Percentiles rank a stretch among this genome's conserved stretches.
Conservation (phyloP, 1,140 invertebrate species). For the Drosophila leontia region DNA sequence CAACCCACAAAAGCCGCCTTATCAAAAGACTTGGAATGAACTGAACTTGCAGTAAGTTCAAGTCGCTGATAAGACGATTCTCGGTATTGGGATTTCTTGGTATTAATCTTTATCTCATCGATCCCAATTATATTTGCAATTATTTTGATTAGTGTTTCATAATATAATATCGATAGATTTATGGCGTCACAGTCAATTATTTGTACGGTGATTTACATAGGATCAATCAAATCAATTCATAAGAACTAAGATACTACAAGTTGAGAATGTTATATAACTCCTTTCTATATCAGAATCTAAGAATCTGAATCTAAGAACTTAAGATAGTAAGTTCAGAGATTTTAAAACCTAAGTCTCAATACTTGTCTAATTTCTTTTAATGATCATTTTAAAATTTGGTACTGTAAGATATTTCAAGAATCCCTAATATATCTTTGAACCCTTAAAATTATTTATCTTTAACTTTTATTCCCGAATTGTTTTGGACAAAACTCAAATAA, state of each 20-base stretch:
- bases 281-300: too few relatives aligned
- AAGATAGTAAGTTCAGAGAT: too few relatives aligned
- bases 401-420: background rate
- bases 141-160: background rate
- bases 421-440: background rate
- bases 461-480: too few relatives aligned
- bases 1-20: slow-evolving; percentile 30
- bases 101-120: background rate
- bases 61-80: slow-evolving; percentile 30
- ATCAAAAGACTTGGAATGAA: slow-evolving; percentile 34
- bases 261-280: too few relatives aligned
- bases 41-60: slow-evolving; percentile 40
- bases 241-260: background rate
- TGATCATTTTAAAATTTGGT: background rate
- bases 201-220: background rate
- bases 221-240: background rate
- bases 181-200: background rate
- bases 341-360: background rate
- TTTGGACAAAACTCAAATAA: background rate
- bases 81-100: slow-evolving; percentile 2
- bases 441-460: background rate
- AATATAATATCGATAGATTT: background rate
- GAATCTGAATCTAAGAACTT: too few relatives aligned
- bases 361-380: background rate
- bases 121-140: background rate